Conservation (phyloP, 1,140 invertebrate species). For the Drosophila triauraria region DNA sequence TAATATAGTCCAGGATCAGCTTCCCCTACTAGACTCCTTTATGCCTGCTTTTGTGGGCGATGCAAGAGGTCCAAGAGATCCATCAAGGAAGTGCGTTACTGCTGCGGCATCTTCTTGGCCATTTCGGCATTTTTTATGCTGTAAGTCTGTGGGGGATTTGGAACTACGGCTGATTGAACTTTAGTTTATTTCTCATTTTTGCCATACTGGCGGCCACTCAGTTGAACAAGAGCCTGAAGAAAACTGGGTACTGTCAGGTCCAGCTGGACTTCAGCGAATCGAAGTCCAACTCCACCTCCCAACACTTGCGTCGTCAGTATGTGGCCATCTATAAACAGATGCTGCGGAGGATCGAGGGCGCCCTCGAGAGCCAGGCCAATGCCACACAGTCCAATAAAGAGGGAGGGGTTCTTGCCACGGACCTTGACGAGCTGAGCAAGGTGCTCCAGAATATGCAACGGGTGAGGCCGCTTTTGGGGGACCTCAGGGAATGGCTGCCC, state of each 20-base stretch:
- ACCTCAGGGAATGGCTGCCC: neutral
- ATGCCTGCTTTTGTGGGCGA: neutral
- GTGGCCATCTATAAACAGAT: conserved; percentile 11
- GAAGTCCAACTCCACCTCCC: neutral
- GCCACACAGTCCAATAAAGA: neutral
- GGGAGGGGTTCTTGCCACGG: neutral
- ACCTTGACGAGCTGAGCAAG: neutral
- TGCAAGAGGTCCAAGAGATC: neutral
- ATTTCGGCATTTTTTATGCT: conserved; percentile 21
- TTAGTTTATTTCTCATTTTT: conserved; percentile 10
- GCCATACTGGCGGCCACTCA: conserved; percentile 9
- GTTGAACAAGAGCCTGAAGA: conserved; percentile 2
- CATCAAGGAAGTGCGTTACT: neutral
- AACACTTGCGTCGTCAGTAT: neutral
- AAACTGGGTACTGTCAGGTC: neutral
- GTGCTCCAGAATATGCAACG: neutral
- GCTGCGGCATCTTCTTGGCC: neutral
- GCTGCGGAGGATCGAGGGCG: neutral
- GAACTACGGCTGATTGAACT: neutral
- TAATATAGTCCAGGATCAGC: neutral
- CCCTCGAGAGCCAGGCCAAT: neutral
- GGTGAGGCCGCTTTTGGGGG: neutral
- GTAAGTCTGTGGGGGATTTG: conserved; percentile 11
- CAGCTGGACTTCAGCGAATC: neutral
- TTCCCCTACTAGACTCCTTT: conserved; percentile 9